Percentiles rank a stretch among this genome's conserved stretches.
Evolutionary conservation across 1,140 invertebrate genomes (phyloP).

Genomic region (Elysia chlorotica): DNA sequence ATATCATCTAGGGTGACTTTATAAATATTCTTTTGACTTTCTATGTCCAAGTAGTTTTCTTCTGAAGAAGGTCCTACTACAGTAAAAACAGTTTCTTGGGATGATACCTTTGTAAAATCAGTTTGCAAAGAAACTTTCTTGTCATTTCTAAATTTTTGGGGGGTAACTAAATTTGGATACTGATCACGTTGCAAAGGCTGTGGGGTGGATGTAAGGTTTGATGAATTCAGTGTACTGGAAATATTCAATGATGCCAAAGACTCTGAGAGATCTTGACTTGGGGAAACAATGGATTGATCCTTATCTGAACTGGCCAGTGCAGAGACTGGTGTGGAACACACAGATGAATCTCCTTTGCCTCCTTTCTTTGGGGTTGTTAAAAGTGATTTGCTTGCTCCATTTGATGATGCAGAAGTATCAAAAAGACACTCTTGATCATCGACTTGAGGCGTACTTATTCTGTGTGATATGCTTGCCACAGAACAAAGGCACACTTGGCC

Average conservation of each 20-base stretch:
- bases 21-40: neutral
- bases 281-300: neutral
- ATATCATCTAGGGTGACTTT: neutral
- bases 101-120: neutral
- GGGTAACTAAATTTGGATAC: neutral
- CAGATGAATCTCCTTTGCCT: neutral
- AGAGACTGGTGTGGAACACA: neutral
- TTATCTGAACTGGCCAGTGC: neutral
- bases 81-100: neutral
- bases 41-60: too few species aligned
- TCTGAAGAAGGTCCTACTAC: neutral
- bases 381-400: neutral
- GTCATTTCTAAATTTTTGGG: neutral
- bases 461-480: neutral
- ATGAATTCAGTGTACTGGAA: neutral
- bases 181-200: neutral
- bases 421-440: neutral
- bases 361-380: neutral
- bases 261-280: neutral
- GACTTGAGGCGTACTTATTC: too few species aligned
- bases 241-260: conserved; percentile 3
- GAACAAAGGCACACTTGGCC: conserved; percentile 8
- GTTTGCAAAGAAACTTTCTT: neutral
- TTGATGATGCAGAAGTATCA: neutral
- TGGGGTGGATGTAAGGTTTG: neutral